These are phyloP conservation scores for Drepana arcuata DNA, from an alignment of 1,140 invertebrate genomes.

Conservation along the genomic window DNA sequence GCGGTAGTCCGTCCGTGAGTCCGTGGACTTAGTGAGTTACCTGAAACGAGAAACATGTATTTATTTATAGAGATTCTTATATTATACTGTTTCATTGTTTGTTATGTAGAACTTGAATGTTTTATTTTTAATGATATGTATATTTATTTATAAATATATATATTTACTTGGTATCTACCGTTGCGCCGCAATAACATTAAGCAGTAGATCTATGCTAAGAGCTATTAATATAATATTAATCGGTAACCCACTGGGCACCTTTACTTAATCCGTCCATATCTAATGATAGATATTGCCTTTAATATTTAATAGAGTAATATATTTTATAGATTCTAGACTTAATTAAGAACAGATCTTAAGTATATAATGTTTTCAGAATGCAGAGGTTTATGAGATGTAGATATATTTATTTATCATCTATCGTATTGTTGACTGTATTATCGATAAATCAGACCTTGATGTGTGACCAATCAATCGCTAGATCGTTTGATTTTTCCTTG, in stretches of 20 bases:
- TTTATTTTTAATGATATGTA: constrained; percentile 19
- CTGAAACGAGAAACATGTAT: constrained; percentile 59
- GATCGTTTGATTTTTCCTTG: too few relatives aligned
- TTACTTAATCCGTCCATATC: constrained; percentile 70
- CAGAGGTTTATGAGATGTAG: constrained; percentile 53
- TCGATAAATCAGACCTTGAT: too few relatives aligned
- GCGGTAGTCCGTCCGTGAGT: constrained; percentile 40
- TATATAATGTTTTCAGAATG: constrained; percentile 51
- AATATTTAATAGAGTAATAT: constrained; percentile 72
- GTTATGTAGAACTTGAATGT: constrained; percentile 43
- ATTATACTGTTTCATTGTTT: constrained; percentile 59
- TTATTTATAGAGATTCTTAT: constrained; percentile 66
- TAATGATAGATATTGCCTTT: constrained; percentile 71
- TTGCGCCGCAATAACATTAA: constrained; percentile 37
- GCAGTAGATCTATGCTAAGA: constrained; percentile 46
- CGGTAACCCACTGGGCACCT: constrained; percentile 68
- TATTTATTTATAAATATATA: too few relatives aligned
- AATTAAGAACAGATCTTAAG: constrained; percentile 56
- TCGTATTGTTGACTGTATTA: too few relatives aligned
- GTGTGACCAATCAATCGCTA: too few relatives aligned
- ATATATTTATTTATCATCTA: constrained; percentile 51
- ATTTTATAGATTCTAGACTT: constrained; percentile 65
- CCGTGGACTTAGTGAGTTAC: constrained; percentile 62
- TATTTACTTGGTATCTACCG: constrained; percentile 46
- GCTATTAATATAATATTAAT: constrained; percentile 63